Base-by-base conservation (phyloP, 30 jellyfish, hydroid and myxozoan genomes). In the Hydractinia symbiolongicarpus region DNA sequence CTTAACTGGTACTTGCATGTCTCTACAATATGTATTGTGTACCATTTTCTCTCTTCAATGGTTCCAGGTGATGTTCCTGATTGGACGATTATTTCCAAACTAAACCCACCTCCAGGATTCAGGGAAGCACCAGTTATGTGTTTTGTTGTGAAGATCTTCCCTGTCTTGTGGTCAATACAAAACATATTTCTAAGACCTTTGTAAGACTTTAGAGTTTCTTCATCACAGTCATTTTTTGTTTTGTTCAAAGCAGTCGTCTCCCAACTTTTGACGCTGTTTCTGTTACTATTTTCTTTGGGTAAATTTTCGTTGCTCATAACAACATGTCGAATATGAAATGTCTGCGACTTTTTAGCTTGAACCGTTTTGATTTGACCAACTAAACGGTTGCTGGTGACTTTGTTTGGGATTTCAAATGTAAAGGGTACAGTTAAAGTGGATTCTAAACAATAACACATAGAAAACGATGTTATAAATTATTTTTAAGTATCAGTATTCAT, bases 111-210 rank as follows among this genome's bases (percentile, higher is more conserved):
- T 13, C 74, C 74, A 4, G 40, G 19, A 64, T 64, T 51, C 52
- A 64, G 52, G 74, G 19, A n/a, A 44, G 40, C 74, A 7, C 19
- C 74, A 64, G 19, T n/a, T n/a, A 64, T n/a, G 17, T 44, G 40
- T 30, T 30, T 30, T 6, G 74, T 64, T 64, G 74, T 64, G 74
- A 64, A 64, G 17, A 64, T 44, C 40, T 7, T 51, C 16, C 74
- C 74, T n/a, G 52, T 64, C 40, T 44, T 64, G 74, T 64, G 74
- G 40, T 64, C 40, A 13, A 64, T 64, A 51, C 74, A 64, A 64
- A 64, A 64, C 74, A 64, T 64, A n/a, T 64, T 64, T 64, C 74
- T 64, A n/a, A 44, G 19, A 13, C 74, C 74, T 13, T 64, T 51
- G 16, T 64, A 64, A n/a, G 7, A 6, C 40, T 13, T 51, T 64